Percentiles rank a stretch among this genome's conserved stretches.
Conservation (phyloP, 2,113 vertebrate genomes). For the Oncorhynchus masou region DNA sequence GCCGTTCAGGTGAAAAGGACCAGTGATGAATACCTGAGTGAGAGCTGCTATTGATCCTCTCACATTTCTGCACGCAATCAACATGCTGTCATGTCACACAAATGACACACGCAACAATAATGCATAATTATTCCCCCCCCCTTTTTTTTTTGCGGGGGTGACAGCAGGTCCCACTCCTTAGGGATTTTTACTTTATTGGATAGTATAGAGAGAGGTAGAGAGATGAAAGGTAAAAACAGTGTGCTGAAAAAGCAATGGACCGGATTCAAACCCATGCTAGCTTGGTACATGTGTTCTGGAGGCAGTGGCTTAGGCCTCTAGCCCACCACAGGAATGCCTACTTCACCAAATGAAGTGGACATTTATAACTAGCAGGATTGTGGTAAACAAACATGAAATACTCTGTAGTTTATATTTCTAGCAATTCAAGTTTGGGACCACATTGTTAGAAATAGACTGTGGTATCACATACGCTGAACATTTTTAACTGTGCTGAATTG, state of each 20-base stretch:
- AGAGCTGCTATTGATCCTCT: neutral
- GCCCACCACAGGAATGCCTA: neutral
- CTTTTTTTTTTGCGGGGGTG: no score
- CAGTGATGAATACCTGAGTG: neutral
- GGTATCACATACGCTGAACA: neutral
- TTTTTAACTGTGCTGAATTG: no score
- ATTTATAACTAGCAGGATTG: neutral
- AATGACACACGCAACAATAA: neutral
- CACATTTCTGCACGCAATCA: neutral
- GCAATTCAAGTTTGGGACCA: neutral
- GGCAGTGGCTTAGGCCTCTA: no score
- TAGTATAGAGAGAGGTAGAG: neutral
- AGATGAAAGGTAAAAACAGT: no score
- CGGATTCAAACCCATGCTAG: no score
- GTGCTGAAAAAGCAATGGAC: no score
- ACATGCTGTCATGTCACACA: neutral
- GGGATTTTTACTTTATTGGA: neutral
- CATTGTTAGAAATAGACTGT: no score
- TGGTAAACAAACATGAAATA: neutral
- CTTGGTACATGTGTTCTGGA: no score
- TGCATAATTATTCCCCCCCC: no score
- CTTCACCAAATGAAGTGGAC: neutral
- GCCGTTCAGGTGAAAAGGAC: neutral
- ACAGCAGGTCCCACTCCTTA: no score
- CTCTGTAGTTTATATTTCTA: neutral